A percentile compares a stretch with the other conserved stretches of the same genome.
Conservation (phyloP, 2,113 vertebrate genomes). For the Dermatemys mawii region DNA sequence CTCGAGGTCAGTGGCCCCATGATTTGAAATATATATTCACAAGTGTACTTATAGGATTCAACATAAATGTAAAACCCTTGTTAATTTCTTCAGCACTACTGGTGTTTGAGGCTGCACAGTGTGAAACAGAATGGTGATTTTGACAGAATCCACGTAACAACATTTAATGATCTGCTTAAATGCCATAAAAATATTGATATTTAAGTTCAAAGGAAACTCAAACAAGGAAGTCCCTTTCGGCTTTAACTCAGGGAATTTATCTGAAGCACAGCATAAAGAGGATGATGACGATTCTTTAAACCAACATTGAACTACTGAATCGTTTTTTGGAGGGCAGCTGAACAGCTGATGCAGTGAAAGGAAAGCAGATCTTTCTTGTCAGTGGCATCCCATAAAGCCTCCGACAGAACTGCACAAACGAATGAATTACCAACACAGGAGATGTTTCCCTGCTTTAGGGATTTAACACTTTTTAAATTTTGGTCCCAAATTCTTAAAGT, state of each 20-base stretch:
- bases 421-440: not conserved
- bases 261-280: accelerated
- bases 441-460: not conserved
- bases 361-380: not conserved
- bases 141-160: not conserved
- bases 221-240: conserved; percentile 4
- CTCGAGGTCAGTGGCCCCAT: accelerated
- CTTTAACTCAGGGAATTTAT: not conserved
- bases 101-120: not conserved
- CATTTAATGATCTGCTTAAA: not conserved
- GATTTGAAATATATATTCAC: not conserved
- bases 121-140: not conserved
- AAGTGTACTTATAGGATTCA: not conserved
- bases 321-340: not conserved
- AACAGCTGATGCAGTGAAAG: not conserved
- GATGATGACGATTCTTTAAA: accelerated
- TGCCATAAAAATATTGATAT: not conserved
- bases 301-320: not conserved
- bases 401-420: not conserved
- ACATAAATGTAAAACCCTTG: not conserved
- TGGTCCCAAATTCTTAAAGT: not conserved
- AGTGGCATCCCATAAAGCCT: accelerated
- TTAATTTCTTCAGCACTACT: not conserved
- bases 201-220: not conserved
- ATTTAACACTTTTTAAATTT: not conserved